Percentiles rank a stretch among this genome's conserved stretches.
These are phyloP conservation scores for Tetramorium alpestre DNA, from an alignment of 1,140 invertebrate species.

Conservation along the genomic window DNA sequence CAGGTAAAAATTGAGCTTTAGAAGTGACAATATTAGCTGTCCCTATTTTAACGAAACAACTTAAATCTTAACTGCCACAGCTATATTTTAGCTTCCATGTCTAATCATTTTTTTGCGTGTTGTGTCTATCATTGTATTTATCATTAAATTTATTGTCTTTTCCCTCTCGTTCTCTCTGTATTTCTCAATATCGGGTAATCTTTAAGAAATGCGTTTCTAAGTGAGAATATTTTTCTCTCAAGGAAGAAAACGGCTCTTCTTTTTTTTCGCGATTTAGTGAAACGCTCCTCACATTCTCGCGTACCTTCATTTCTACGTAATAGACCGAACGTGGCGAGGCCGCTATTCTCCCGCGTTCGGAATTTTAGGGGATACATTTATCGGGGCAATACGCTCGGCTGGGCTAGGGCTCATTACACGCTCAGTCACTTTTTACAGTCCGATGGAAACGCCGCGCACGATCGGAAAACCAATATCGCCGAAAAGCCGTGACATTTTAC, in stretches of 20 bases:
- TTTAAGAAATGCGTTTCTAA: not conserved
- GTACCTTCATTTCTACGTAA: slow-evolving; percentile 31
- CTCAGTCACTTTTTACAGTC: slow-evolving; percentile 57
- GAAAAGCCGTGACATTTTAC: slow-evolving; percentile 61
- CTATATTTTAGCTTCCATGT: no score
- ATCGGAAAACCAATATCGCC: slow-evolving; percentile 57
- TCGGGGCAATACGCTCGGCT: slow-evolving; percentile 49
- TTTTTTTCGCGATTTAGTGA: not conserved
- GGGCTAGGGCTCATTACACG: slow-evolving; percentile 53
- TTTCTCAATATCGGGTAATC: not conserved
- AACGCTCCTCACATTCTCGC: not conserved
- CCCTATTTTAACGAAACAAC: no score
- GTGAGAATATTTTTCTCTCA: not conserved
- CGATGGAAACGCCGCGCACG: slow-evolving; percentile 31
- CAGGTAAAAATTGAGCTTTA: no score
- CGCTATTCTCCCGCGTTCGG: slow-evolving; percentile 27
- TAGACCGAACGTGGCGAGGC: slow-evolving; percentile 17
- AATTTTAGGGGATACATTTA: slow-evolving; percentile 59
- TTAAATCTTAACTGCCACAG: no score
- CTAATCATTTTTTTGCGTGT: no score
- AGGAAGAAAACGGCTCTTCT: not conserved
- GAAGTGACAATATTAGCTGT: no score
- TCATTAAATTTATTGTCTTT: not conserved
- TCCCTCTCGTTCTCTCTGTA: not conserved
- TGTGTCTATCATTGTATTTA: not conserved